phyloP scores from a whole-genome alignment of 2,113 vertebrate genomes.

The Pseudorhombus dupliciocellatus region DNA sequence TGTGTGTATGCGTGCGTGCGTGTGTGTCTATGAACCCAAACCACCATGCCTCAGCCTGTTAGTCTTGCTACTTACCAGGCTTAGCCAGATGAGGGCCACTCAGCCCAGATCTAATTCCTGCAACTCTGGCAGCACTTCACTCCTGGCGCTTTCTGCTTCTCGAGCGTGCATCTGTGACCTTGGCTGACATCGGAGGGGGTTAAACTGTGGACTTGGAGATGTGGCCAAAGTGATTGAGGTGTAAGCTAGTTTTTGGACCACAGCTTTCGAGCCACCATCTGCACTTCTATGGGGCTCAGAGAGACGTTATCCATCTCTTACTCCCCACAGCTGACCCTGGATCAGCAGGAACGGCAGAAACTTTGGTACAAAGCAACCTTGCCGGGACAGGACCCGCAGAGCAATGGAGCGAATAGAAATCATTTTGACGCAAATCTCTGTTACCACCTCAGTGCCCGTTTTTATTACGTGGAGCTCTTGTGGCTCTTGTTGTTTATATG shows the following conservation, averaged over 20 bases:
- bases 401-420: conserved; percentile 26
- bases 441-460: conserved; percentile 8
- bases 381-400: conserved; percentile 32
- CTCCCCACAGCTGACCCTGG: conserved; percentile 74
- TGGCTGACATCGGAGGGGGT: conserved; percentile 68
- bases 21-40: conserved; percentile 59
- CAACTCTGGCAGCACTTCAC: conserved; percentile 73
- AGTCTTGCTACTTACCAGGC: conserved; percentile 78
- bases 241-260: conserved; percentile 74
- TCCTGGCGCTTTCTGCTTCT: conserved; percentile 64
- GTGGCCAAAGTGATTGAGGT: conserved; percentile 68
- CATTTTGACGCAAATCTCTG: conserved; percentile 19
- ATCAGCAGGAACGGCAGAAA: conserved; percentile 60
- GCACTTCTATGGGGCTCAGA: conserved; percentile 65
- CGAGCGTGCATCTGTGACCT: conserved; percentile 75
- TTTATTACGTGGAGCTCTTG: conserved; percentile 12
- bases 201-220: conserved; percentile 76
- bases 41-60: conserved; percentile 74
- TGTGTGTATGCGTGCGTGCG: conserved; percentile 23
- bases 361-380: conserved; percentile 51
- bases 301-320: conserved; percentile 68
- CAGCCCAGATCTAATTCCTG: conserved; percentile 75
- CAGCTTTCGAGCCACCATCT: conserved; percentile 69
- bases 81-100: conserved; percentile 78
- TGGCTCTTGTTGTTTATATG: conserved; percentile 30